Evolutionary conservation across 2,888 invertebrate species (phyloP).

Genomic region (Colletes collaris): DNA sequence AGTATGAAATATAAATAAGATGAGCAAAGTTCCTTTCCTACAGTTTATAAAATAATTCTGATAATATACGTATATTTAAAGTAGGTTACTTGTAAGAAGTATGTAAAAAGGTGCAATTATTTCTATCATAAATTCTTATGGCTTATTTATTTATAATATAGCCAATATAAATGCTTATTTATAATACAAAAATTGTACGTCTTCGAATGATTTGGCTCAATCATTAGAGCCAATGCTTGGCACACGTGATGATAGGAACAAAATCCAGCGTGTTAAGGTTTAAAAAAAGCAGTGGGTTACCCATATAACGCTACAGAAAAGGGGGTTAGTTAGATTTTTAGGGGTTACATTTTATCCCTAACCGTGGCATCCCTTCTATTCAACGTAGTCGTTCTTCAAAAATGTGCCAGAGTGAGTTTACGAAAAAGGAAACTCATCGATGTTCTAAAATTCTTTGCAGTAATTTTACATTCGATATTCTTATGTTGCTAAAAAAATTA

Average conservation of each 20-base stretch:
- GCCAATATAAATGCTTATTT: not conserved
- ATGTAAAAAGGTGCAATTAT: not conserved
- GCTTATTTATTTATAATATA: not conserved
- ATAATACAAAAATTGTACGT: not conserved
- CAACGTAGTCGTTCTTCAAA: not conserved
- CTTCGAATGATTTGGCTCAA: not conserved
- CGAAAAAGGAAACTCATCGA: too few relatives aligned
- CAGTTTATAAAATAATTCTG: too few relatives aligned
- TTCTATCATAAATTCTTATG: not conserved
- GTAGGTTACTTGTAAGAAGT: too few relatives aligned
- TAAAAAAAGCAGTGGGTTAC: conserved; percentile 54
- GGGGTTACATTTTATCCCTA: conserved; percentile 55
- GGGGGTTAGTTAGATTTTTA: conserved; percentile 47
- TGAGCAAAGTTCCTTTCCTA: too few relatives aligned
- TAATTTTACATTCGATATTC: not conserved
- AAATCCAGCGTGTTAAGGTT: conserved; percentile 43
- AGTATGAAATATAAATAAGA: too few relatives aligned
- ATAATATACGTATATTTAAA: too few relatives aligned
- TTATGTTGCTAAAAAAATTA: not conserved
- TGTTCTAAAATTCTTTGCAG: not conserved
- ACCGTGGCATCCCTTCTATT: conserved; percentile 54
- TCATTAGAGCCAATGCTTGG: not conserved
- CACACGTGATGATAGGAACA: conserved; percentile 18
- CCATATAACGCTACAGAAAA: conserved; percentile 5
- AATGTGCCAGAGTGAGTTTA: not conserved